These are phyloP conservation scores for Xylophagus ater DNA, from an alignment of 2,888 invertebrate species.

Conservation along the genomic window DNA sequence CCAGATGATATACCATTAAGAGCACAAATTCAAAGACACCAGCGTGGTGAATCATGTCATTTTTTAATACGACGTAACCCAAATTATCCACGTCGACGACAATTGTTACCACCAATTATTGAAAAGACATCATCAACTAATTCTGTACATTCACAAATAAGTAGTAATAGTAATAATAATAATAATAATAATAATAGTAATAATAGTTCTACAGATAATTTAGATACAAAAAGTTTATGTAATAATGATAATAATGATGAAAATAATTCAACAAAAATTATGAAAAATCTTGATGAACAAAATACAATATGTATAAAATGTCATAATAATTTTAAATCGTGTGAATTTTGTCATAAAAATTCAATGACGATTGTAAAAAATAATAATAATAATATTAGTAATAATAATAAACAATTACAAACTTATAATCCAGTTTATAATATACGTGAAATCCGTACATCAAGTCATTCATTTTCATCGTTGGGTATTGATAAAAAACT, in stretches of 20 bases:
- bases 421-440: slow-evolving; percentile 38
- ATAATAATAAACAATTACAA: slow-evolving; percentile 8
- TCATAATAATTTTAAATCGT: slow-evolving; percentile 29
- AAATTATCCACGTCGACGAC: slow-evolving; percentile 49
- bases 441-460: slow-evolving; percentile 38
- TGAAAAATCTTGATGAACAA: slow-evolving; percentile 1
- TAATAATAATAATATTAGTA: background rate
- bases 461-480: slow-evolving; percentile 37
- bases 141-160: slow-evolving; percentile 12
- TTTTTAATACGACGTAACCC: slow-evolving; percentile 74
- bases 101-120: slow-evolving; percentile 28
- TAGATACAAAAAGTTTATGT: slow-evolving; percentile 2
- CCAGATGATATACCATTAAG: slow-evolving; percentile 74
- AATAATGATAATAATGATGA: background rate
- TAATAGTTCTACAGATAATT: slow-evolving; percentile 11
- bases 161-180: background rate
- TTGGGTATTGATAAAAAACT: slow-evolving; percentile 38
- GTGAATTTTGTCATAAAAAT: slow-evolving; percentile 33
- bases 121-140: slow-evolving; percentile 16
- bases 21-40: slow-evolving; percentile 63
- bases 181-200: background rate
- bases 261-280: background rate
- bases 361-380: slow-evolving; percentile 21
- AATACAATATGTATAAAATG: slow-evolving; percentile 25
- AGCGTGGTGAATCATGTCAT: slow-evolving; percentile 57